Evolutionary conservation across 1,140 invertebrate species (phyloP), one percentile per base, ranked within the genome.

Genomic region (Aphis gossypii): DNA sequence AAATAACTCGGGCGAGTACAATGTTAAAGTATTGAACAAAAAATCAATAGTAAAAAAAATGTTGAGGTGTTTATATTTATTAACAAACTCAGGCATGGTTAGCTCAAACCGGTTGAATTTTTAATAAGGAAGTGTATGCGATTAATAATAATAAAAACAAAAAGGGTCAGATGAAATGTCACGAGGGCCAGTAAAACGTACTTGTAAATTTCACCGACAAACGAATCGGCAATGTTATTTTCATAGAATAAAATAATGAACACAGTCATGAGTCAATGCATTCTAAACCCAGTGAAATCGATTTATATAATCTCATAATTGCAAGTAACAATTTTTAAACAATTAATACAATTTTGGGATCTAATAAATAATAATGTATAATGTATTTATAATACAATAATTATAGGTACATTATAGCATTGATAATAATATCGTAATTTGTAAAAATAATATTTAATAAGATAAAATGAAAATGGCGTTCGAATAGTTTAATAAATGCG

Each of bases 101-200:
- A 18, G 2, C 48, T 51, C n/a, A 76, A 76, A n/a, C 14, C 14
- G 14, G 14, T 76, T 76, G 9, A 76, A 76, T 38, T 82, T 90
- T 90, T 92, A 92, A 92, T 48, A n/a, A 92, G 90, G 90, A 92
- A 83, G 90, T 92, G 68, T 48, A 9, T 46, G 5, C 20, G 8
- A 30, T 46, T 14, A 90, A 90, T 44, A 44, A 38, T 56, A 44
- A 38, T 56, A 90, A 60, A 11, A 51, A n/a, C 30, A 83, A 83
- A 92, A 51, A 76, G 90, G 90, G 44, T 48, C 41, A 35, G 41
- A 46, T 35, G n/a, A 20, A 91, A 46, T 76, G 56, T 35, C 30
- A 48, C 68, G 56, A 44, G n/a, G 25, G 56, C 8, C 25, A 41
- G 25, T 38, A 60, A 25, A 41, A 48, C 30, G 21, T 90, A 44